These are phyloP conservation scores for Aplocera efformata DNA, from an alignment of 2,888 invertebrate genomes.

Conservation along the genomic window DNA sequence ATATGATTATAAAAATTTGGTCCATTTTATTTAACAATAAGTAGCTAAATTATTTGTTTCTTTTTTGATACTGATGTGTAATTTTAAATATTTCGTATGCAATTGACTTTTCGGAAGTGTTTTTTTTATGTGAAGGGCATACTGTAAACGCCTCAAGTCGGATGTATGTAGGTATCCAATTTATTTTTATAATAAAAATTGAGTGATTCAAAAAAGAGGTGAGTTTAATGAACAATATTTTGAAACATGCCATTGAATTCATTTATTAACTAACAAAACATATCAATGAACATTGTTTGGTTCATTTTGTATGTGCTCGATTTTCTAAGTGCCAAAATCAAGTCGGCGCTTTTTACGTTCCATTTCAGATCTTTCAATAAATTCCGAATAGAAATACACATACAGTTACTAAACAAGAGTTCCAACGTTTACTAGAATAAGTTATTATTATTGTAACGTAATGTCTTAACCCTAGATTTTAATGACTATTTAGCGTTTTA, in stretches of 20 bases:
- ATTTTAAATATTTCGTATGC: constrained; percentile 30
- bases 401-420: constrained; percentile 28
- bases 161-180: constrained; percentile 41
- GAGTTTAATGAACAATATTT: constrained; percentile 19
- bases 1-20: constrained; percentile 18
- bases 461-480: constrained; percentile 68
- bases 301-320: constrained; percentile 14
- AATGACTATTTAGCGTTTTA: constrained; percentile 60
- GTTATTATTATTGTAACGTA: constrained; percentile 72
- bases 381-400: constrained; percentile 58
- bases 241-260: constrained; percentile 7
- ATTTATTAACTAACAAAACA: constrained; percentile 39
- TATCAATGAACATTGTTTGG: constrained; percentile 37
- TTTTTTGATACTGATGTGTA: constrained; percentile 34
- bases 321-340: constrained; percentile 58
- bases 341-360: constrained; percentile 42
- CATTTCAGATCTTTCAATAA: constrained; percentile 44
- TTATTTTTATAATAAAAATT: constrained; percentile 45
- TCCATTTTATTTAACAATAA: constrained; percentile 40
- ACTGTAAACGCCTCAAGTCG: constrained; percentile 30
- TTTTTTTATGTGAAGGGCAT: constrained; percentile 9
- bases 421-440: constrained; percentile 69
- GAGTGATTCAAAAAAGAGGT: constrained; percentile 3
- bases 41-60: constrained; percentile 49
- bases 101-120: constrained; percentile 18